Percentiles rank a stretch among this genome's conserved stretches.
Conservation (phyloP, 2,113 vertebrate species). For the Pimephales promelas region DNA sequence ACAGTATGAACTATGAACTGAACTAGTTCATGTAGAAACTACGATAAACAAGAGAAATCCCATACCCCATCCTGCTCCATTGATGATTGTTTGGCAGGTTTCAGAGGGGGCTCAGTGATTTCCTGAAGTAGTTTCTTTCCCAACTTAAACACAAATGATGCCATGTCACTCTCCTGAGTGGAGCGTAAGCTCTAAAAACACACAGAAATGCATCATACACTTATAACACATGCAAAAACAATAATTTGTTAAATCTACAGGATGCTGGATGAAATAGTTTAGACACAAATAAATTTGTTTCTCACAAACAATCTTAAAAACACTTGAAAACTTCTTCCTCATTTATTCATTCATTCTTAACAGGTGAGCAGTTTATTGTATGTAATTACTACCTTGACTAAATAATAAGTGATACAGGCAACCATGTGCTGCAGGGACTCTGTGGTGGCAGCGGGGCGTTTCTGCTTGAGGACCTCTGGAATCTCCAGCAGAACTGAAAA, state of each 20-base stretch:
- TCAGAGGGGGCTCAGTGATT: conserved; percentile 56
- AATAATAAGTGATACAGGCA: conserved; percentile 86
- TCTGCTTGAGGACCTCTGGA: conserved; percentile 73
- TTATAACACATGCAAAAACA: background rate
- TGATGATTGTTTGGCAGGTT: conserved; percentile 33
- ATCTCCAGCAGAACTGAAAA: conserved; percentile 85
- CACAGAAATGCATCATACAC: background rate
- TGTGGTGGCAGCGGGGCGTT: conserved; percentile 66
- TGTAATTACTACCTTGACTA: conserved; percentile 83
- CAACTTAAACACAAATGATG: conserved; percentile 79
- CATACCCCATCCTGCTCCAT: conserved; percentile 47
- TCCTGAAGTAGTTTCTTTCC: conserved; percentile 81
- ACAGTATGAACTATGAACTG: too few species aligned
- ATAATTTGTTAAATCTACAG: background rate
- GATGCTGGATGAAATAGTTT: background rate
- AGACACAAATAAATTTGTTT: too few species aligned
- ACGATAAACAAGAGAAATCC: background rate
- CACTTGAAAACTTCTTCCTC: background rate
- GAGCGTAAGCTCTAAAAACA: conserved; percentile 77
- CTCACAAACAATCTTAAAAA: too few species aligned
- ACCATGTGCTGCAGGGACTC: conserved; percentile 89
- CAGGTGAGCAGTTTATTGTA: background rate
- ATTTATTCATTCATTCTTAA: background rate
- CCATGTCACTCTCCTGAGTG: conserved; percentile 79
- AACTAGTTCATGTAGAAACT: too few species aligned